Evolutionary conservation across 2,888 invertebrate species (phyloP).

Genomic region (Cataglyphis cursor): DNA sequence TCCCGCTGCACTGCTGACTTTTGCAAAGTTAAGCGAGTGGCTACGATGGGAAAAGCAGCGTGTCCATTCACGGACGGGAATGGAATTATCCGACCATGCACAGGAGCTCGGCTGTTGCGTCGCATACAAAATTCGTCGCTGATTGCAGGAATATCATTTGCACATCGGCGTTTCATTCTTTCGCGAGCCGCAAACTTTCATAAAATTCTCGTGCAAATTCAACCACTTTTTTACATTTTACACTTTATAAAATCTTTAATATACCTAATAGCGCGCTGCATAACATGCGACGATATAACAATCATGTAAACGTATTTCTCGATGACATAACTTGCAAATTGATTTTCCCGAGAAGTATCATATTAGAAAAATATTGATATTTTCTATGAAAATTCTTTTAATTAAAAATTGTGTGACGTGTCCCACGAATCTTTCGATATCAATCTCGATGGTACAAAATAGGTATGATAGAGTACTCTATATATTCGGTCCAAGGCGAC

Average conservation of each 20-base stretch:
- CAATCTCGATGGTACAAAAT: not conserved
- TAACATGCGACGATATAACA: not conserved
- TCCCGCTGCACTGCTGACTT: conserved; percentile 57
- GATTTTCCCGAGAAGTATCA: not conserved
- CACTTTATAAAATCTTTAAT: conserved; percentile 3
- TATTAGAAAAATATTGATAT: not conserved
- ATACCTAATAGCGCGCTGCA: not conserved
- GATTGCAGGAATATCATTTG: conserved; percentile 33
- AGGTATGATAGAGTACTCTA: not conserved
- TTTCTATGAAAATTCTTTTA: not conserved
- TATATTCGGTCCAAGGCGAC: conserved; percentile 38
- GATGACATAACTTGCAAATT: not conserved
- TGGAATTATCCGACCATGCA: conserved; percentile 59
- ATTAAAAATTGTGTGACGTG: not conserved
- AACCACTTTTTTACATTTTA: conserved; percentile 1
- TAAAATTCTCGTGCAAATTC: conserved; percentile 16
- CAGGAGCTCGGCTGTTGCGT: conserved; percentile 41
- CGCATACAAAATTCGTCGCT: conserved; percentile 41
- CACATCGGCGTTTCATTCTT: conserved; percentile 34
- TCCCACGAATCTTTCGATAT: not conserved
- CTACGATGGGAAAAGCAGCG: conserved; percentile 55
- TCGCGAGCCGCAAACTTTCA: not conserved
- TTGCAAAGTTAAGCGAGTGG: conserved; percentile 61
- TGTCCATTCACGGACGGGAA: conserved; percentile 50
- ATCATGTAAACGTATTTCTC: no score